These are phyloP conservation scores for Intoshia linei DNA, from an alignment of 1,140 invertebrate species.

Conservation along the genomic window DNA sequence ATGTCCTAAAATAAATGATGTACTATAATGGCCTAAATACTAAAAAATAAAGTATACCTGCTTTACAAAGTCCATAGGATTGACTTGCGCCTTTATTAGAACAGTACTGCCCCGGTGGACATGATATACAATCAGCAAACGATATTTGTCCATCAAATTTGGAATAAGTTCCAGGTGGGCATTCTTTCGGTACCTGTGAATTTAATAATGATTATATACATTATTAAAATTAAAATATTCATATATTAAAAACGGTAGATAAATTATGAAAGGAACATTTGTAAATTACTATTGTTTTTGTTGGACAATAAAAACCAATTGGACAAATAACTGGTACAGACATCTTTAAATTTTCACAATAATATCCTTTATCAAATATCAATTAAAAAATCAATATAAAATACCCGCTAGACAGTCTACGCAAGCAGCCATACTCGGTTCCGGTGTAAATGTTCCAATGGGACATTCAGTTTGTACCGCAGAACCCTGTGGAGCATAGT, in stretches of 20 bases:
- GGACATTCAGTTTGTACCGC: conserved; percentile 11
- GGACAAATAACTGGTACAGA: too few relatives aligned
- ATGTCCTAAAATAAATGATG: too few relatives aligned
- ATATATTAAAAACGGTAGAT: too few relatives aligned
- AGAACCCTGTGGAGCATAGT: conserved; percentile 13
- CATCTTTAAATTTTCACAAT: too few relatives aligned
- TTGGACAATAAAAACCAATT: too few relatives aligned
- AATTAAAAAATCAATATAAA: conserved; percentile 15
- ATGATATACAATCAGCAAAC: conserved; percentile 11
- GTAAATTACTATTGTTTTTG: too few relatives aligned
- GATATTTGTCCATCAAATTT: conserved; percentile 11
- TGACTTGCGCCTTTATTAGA: conserved; percentile 10
- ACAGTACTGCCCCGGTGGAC: conserved; percentile 14
- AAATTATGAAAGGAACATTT: too few relatives aligned
- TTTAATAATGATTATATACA: too few relatives aligned
- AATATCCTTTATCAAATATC: too few relatives aligned
- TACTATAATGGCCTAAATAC: too few relatives aligned
- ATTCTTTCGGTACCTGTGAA: conserved; percentile 10
- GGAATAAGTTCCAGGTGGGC: conserved; percentile 14
- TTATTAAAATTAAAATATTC: too few relatives aligned
- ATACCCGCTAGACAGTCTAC: conserved; percentile 12
- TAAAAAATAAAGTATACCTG: too few relatives aligned
- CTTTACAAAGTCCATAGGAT: conserved; percentile 12
- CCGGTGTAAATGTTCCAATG: conserved; percentile 12
- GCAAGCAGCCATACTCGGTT: conserved; percentile 13